Conservation (phyloP, 2,113 vertebrate genomes). For the Cyanoramphus novaezelandiae region DNA sequence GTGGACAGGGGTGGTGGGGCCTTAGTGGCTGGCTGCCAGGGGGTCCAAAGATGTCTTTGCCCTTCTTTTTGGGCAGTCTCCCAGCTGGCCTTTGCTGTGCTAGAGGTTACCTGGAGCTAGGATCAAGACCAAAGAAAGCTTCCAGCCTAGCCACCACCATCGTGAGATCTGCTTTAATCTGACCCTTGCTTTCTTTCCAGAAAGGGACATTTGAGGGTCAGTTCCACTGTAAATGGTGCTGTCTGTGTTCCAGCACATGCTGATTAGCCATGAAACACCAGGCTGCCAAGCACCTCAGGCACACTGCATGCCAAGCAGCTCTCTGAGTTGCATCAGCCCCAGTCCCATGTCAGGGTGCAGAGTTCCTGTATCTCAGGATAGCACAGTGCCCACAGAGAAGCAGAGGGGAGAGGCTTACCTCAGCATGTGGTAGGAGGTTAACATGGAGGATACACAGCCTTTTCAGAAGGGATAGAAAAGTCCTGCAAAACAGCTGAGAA, state of each 20-base stretch:
- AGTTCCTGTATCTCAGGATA: neutral
- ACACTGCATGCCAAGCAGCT: constrained; percentile 29
- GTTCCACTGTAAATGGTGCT: neutral
- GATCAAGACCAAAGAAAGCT: neutral
- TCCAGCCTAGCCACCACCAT: neutral
- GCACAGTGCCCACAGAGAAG: no score
- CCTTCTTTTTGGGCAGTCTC: neutral
- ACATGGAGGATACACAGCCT: accelerated
- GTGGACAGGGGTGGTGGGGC: neutral
- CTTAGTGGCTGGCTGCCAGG: neutral
- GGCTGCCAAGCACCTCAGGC: constrained; percentile 32
- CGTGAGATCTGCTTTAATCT: neutral
- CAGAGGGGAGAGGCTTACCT: neutral
- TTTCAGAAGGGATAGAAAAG: neutral
- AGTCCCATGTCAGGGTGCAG: accelerated
- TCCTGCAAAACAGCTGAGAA: neutral
- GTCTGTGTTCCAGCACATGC: constrained; percentile 4
- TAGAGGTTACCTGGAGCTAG: neutral
- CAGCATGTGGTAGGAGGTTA: neutral
- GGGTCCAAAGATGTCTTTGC: neutral
- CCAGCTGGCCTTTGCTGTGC: neutral
- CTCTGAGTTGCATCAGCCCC: neutral
- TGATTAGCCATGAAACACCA: neutral
- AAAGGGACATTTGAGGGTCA: constrained; percentile 16
- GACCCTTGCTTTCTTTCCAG: neutral